Percentiles rank a stretch among this genome's conserved stretches.
These are phyloP conservation scores for Elaphurus davidianus DNA, from an alignment of 2,113 vertebrate genomes.

Conservation along the genomic window DNA sequence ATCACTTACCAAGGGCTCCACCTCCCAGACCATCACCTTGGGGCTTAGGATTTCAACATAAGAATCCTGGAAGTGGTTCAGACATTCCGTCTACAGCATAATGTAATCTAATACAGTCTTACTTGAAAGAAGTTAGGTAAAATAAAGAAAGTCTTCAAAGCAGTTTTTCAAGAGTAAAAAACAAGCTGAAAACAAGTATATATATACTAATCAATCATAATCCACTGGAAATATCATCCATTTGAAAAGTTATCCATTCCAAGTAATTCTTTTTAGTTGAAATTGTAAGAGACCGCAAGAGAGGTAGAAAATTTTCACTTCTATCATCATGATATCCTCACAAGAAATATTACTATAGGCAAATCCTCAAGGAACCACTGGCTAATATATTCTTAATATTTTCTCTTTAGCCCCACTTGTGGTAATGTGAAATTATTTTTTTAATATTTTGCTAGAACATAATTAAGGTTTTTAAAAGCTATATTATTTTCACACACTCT, in stretches of 20 bases:
- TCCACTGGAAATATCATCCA: neutral
- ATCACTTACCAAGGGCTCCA: neutral
- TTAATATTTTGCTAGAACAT: neutral
- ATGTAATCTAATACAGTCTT: neutral
- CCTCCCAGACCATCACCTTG: neutral
- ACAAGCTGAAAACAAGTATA: neutral
- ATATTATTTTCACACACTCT: neutral
- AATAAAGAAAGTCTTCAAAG: neutral
- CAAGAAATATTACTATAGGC: neutral
- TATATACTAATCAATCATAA: neutral
- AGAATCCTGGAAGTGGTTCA: neutral
- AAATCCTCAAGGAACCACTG: neutral
- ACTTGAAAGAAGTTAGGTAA: neutral
- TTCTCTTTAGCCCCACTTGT: neutral
- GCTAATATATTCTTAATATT: neutral
- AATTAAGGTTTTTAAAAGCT: neutral
- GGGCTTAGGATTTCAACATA: neutral
- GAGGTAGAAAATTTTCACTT: neutral
- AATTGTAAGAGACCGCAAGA: neutral
- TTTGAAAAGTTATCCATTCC: neutral
- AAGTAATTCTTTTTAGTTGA: neutral
- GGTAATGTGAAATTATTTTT: neutral
- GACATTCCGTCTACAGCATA: neutral
- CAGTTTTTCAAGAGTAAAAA: neutral
- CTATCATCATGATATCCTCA: neutral